Evolutionary conservation across 1,140 invertebrate genomes (phyloP), one percentile per base, ranked within the genome.

Genomic region (Mylabris phalerata): DNA sequence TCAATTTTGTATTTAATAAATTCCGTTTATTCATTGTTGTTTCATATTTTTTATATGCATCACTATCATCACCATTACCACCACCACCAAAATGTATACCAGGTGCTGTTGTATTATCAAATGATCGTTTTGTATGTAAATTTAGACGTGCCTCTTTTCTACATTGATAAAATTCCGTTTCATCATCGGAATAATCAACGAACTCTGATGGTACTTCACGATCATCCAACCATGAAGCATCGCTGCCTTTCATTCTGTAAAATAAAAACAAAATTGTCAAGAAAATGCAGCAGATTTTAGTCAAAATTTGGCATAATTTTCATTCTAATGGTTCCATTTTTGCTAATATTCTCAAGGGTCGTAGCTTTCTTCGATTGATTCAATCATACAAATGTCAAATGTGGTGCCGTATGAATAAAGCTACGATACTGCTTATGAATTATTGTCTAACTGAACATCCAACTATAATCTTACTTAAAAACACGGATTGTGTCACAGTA

Each of bases 151-250:
- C 40, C 39, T 47, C 55, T n/a, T 7, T 54, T 27, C 0, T 75
- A 75, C 32, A 26, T 3, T 47, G 43, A 40, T 48, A 48, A 24
- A 19, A 47, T 73, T 95, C 91, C 65, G 86, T 80, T 69, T 95
- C 93, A 72, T 96, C 93, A 70, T 95, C 92, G 0, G 93, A 95
- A 78, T 85, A 95, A 32, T 93, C 91, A 0, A 84, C 52, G 61
- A 79, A 80, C 50, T 80, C 79, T 1, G 76, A 69, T 2, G 92
- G 92, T 38, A 88, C 84, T 72, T 97, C 93, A 45, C 85, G 79
- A 69, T 93, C 87, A 68, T 91, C 79, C 69, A 88, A 80, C 85
- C 90, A 93, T 4, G 87, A 88, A 3, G 90, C 70, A 49, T 72
- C 71, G 11, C 63, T 64, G 13, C 71, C 70, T 60, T 68, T 71